Base-by-base conservation (phyloP, 2,797 vertebrate species). In the Anomalospiza imberbis region DNA sequence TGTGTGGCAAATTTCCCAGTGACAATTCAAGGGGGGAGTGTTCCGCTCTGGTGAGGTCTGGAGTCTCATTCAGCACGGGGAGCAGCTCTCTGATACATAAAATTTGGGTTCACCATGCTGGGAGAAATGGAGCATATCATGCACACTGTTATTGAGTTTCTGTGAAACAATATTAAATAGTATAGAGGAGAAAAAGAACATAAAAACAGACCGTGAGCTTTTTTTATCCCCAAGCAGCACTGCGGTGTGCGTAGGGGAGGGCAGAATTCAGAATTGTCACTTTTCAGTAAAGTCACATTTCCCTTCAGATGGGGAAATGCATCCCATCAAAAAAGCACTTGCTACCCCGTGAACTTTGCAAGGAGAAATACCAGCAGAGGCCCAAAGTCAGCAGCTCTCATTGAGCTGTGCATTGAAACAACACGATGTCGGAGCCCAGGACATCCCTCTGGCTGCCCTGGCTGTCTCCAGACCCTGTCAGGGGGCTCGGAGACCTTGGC, bases 291-390 rank as follows among this genome's bases (percentile, higher is more conserved):
- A 86, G 57, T 54, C 81, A 62, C 62, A 1, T 70, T 83, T 95
- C 61, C 60, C 57, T 60, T 73, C 76, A 91, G 57, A 85, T 4
- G 2, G 13, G 53, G 61, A 73, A 82, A 60, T 17, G 34, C 28
- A 9, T n/a, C 40, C 42, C 71, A 62, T 28, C 15, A 45, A 21
- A 61, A 74, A 71, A 68, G 7, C 31, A 6, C 18, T 26, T 24
- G 22, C 3, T 24, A 14, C 21, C 10, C 32, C 0, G 0, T 24
- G 29, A 78, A 54, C 55, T 90, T 65, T 3, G 36, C 0, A 0
- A 80, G 26, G 36, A 40, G 58, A 61, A 61, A 29, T 28, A 61
- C 36, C 58, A 61, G 58, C 58, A n/a, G 73, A 31, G 21, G 24
- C 36, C 60, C 55, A 1, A 74, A 74, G 42, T 4, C 29, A 65